phyloP scores from a whole-genome alignment of 2,888 invertebrate species.

The Catocala fraxini region DNA sequence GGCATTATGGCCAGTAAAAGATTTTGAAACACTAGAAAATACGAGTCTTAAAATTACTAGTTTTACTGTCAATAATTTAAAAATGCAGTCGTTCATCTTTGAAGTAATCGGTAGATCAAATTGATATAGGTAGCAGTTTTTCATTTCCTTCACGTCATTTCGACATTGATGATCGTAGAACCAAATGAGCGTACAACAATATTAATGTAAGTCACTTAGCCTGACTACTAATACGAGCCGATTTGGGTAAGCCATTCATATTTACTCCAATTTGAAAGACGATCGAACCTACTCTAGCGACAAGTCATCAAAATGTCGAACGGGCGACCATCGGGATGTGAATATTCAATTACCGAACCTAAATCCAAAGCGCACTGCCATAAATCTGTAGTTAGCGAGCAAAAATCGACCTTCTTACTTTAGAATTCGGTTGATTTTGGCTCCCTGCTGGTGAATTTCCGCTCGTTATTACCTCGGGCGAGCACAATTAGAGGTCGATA shows the following conservation, averaged over 20 bases:
- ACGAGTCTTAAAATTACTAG: too few relatives aligned
- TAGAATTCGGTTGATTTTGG: conserved; percentile 17
- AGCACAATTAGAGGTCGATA: conserved; percentile 64
- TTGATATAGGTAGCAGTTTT: too few relatives aligned
- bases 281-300: conserved; percentile 50
- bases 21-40: too few relatives aligned
- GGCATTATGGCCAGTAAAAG: too few relatives aligned
- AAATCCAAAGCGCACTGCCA: conserved; percentile 57
- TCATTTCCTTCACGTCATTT: too few relatives aligned
- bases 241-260: conserved; percentile 38
- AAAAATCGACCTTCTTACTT: conserved; percentile 53
- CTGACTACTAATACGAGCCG: conserved; percentile 17
- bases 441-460: conserved; percentile 23
- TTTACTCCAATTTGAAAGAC: conserved; percentile 52
- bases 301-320: conserved; percentile 69
- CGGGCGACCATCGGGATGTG: conserved; percentile 67
- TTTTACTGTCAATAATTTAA: too few relatives aligned
- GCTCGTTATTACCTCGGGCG: conserved; percentile 43
- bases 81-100: too few relatives aligned
- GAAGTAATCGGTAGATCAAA: too few relatives aligned
- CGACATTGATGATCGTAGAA: background rate
- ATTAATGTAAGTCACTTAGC: conserved; percentile 13
- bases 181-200: background rate
- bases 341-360: conserved; percentile 77
- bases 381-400: conserved; percentile 35